A percentile compares a stretch with the other conserved stretches of the same genome.
These are phyloP conservation scores for Oscheius sp. DNA, from an alignment of 1,140 invertebrate genomes.

Conservation along the genomic window DNA sequence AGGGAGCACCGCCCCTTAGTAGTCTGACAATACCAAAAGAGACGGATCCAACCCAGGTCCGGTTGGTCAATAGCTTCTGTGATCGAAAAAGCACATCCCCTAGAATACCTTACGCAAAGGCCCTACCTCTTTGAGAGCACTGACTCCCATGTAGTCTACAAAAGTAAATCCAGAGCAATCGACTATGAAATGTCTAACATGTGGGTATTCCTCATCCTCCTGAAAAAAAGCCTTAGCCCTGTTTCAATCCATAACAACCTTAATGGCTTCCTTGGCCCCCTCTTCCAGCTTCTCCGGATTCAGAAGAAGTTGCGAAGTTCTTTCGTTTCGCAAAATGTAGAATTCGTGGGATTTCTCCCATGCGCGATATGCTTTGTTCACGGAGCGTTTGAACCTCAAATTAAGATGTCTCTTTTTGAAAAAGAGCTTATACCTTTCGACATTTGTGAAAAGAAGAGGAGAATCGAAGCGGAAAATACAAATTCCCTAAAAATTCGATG, in stretches of 20 bases:
- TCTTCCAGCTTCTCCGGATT: neutral
- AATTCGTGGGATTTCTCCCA: constrained; percentile 37
- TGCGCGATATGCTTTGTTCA: constrained; percentile 48
- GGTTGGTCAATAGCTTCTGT: neutral
- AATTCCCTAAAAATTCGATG: constrained; percentile 55
- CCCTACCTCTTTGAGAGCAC: constrained; percentile 54
- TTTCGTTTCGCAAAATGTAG: constrained; percentile 26
- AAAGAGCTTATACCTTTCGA: constrained; percentile 38
- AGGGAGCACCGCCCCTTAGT: too few relatives aligned
- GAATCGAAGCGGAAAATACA: constrained; percentile 60
- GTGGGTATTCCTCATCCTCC: neutral
- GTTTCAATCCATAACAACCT: neutral
- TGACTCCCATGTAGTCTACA: constrained; percentile 60
- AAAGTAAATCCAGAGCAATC: constrained; percentile 62
- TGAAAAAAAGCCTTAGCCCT: neutral
- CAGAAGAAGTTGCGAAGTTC: neutral
- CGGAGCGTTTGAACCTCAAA: constrained; percentile 49
- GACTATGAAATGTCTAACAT: constrained; percentile 51
- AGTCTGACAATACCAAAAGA: too few relatives aligned
- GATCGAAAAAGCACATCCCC: neutral
- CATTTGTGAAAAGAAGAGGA: constrained; percentile 58
- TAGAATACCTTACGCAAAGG: neutral
- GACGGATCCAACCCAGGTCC: too few relatives aligned
- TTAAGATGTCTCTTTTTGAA: neutral
- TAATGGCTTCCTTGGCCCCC: neutral